Base-by-base conservation (phyloP, 2,113 vertebrate species). In the Macrotis lagotis region DNA sequence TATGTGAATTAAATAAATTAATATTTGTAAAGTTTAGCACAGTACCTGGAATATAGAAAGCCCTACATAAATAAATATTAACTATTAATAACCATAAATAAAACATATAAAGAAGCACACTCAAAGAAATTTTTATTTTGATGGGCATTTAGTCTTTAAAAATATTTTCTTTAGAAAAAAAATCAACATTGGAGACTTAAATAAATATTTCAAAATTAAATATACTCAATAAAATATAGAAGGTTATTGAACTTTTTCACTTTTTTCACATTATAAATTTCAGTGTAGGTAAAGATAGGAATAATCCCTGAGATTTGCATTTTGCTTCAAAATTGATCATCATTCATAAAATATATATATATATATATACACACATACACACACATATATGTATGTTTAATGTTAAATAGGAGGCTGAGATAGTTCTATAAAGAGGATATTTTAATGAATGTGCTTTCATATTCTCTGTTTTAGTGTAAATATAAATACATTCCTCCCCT, bases 401-500 rank as follows among this genome's bases (percentile, higher is more conserved):
- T 97, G 98, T 95, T 95, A 90, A 98, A 95, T 94, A 90, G 51
- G 49, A 92, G 91, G 91, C 92, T 92, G 92, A 96, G 93, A 96
- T 91, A 90, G 52, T 0, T 1, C 95, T 94, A 51, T 66, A 94
- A 55, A 47, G 92, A 96, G 89, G 89, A 88, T 19, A 92, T 94
- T 97, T 94, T 94, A 91, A 48, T 94, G 90, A 97, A 97, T 91
- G 66, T 44, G 91, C 92, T 95, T 93, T 97, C 94, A 93, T 97
- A 97, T 95, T 96, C 37, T 52, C 48, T 94, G 91, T 95, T 95
- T 96, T 90, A 92, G 37, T 96, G 83, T 31, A 95, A 6, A 50
- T 90, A 52, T 53, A 98, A 98, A 96, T 74, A 25, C 50, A 95
- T 90, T 96, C 93, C 95, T 98, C 91, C 96, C 96, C 95, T 96